Conservation (phyloP, 2,113 vertebrate species). For the Reinhardtius hippoglossoides region DNA sequence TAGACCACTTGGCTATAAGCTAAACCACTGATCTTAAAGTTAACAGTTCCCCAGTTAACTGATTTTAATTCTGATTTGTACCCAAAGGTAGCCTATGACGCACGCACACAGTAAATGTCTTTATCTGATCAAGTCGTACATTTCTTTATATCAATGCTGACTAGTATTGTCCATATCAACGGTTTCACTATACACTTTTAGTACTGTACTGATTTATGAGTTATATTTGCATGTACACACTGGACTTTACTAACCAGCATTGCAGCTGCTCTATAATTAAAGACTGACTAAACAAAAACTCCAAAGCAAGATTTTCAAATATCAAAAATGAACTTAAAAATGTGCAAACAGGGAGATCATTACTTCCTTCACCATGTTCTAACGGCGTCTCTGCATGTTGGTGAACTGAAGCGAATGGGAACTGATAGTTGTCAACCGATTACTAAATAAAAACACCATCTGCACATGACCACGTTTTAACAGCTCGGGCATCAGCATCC, state of each 20-base stretch:
- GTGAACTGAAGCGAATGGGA: background rate
- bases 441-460: background rate
- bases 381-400: background rate
- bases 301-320: too few species aligned
- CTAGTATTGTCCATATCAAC: too few species aligned
- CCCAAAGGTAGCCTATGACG: too few species aligned
- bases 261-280: background rate
- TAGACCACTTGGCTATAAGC: background rate
- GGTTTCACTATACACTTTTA: background rate
- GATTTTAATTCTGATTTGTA: too few species aligned
- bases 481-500: background rate
- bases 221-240: background rate
- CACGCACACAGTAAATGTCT: too few species aligned
- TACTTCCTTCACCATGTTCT: background rate
- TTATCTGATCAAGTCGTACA: too few species aligned
- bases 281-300: too few species aligned
- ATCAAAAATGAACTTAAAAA: too few species aligned
- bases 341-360: too few species aligned
- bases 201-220: background rate
- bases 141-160: too few species aligned
- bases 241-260: background rate
- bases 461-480: background rate
- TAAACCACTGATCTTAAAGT: background rate
- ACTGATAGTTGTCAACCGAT: background rate
- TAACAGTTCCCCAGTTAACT: too few species aligned